Conservation (phyloP, 2,888 invertebrate genomes). For the Drosophila fungiperda region DNA sequence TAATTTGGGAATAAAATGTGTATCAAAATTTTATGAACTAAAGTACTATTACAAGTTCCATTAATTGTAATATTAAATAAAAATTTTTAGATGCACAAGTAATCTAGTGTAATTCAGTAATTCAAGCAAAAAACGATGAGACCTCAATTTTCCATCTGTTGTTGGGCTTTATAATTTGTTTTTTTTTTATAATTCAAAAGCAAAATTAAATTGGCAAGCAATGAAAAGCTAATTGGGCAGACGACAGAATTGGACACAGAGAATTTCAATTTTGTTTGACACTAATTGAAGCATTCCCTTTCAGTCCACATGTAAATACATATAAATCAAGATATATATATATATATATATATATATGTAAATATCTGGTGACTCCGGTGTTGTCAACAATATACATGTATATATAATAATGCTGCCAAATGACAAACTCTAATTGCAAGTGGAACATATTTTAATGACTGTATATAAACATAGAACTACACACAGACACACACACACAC, state of each 20-base stretch:
- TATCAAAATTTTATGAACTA: background rate
- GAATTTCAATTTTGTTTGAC: constrained; percentile 21
- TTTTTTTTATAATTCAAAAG: background rate
- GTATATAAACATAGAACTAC: constrained; percentile 19
- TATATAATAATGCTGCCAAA: constrained; percentile 64
- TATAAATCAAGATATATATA: background rate
- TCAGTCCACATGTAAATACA: background rate
- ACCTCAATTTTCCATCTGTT: background rate
- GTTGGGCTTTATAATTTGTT: background rate
- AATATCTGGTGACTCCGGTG: constrained; percentile 15
- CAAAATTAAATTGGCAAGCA: background rate
- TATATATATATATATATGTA: background rate
- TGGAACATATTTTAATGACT: constrained; percentile 75
- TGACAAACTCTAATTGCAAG: constrained; percentile 79
- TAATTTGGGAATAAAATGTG: background rate
- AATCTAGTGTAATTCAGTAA: background rate
- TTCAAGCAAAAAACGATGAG: background rate
- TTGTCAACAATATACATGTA: constrained; percentile 62
- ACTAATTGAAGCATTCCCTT: constrained; percentile 39
- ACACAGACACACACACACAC: constrained; percentile 18
- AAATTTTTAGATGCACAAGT: background rate
- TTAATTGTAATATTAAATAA: background rate
- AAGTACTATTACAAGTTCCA: background rate
- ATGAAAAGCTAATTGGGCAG: constrained; percentile 30
- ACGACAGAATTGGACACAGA: constrained; percentile 2